Evolutionary conservation across 2,888 invertebrate species (phyloP).

Genomic region (Polydrusus pterygomalis): DNA sequence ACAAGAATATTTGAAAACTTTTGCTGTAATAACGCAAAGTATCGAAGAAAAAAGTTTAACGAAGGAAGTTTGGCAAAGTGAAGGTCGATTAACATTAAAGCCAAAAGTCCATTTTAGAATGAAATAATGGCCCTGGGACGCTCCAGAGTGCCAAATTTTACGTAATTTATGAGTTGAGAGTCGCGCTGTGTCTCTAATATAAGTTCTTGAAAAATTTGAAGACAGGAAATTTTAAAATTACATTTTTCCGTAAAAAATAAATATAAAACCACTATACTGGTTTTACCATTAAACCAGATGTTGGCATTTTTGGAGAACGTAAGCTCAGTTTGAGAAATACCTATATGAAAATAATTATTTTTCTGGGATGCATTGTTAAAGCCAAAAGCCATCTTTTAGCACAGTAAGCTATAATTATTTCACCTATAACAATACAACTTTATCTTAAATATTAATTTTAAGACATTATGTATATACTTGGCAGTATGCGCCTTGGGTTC

Average conservation of each 20-base stretch:
- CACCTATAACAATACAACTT: too few relatives aligned
- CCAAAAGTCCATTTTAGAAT: conserved; percentile 50
- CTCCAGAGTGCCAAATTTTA: conserved; percentile 48
- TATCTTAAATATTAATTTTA: too few relatives aligned
- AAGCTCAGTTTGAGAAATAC: too few relatives aligned
- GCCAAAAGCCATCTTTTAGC: too few relatives aligned
- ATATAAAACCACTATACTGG: too few relatives aligned
- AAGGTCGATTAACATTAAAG: conserved; percentile 55
- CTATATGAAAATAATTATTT: too few relatives aligned
- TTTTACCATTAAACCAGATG: neutral
- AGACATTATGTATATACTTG: too few relatives aligned
- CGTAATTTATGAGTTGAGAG: conserved; percentile 47
- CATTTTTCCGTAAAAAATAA: neutral
- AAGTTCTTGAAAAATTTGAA: conserved; percentile 22
- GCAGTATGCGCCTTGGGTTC: too few relatives aligned
- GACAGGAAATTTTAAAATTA: neutral
- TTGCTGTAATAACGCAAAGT: conserved; percentile 40
- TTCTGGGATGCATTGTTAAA: too few relatives aligned
- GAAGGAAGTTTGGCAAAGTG: conserved; percentile 52
- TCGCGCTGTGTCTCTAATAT: conserved; percentile 43
- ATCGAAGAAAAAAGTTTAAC: conserved; percentile 52
- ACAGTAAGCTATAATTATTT: too few relatives aligned
- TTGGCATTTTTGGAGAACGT: too few relatives aligned
- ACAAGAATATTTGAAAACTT: conserved; percentile 51
- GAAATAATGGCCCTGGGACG: conserved; percentile 50